Evolutionary conservation across 2,797 vertebrate species (phyloP).

Genomic region (Periophthalmus magnuspinnatus): DNA sequence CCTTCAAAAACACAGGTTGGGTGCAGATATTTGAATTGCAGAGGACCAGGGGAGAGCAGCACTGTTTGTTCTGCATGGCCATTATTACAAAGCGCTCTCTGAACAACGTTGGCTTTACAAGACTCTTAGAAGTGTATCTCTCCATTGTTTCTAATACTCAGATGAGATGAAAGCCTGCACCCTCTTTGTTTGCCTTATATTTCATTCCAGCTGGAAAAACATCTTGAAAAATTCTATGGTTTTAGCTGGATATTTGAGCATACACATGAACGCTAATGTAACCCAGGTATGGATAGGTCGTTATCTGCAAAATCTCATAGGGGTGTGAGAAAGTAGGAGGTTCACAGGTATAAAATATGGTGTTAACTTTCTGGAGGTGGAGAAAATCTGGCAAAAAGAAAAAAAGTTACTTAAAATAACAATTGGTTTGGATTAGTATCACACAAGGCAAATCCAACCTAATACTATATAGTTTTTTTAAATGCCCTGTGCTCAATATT

Average conservation of each 20-base stretch:
- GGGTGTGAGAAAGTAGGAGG: not conserved
- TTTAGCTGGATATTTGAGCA: slow-evolving; percentile 15
- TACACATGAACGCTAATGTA: slow-evolving; percentile 11
- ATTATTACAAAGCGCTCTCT: not conserved
- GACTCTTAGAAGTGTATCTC: not conserved
- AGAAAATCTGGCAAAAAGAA: not conserved
- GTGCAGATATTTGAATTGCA: not conserved
- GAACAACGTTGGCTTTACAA: not conserved
- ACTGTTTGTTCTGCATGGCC: slow-evolving; percentile 2
- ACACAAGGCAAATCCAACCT: too few relatives aligned
- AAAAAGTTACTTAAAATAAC: not conserved
- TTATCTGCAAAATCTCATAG: slow-evolving; percentile 2
- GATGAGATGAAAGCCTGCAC: not conserved
- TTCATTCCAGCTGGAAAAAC: slow-evolving; percentile 20
- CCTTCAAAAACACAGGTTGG: slow-evolving; percentile 20
- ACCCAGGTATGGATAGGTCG: slow-evolving; percentile 30
- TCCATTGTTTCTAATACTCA: slow-evolving; percentile 4
- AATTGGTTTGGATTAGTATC: not conserved
- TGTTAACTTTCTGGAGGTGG: not conserved
- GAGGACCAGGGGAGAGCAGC: not conserved
- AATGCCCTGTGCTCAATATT: too few relatives aligned
- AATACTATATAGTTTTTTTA: too few relatives aligned
- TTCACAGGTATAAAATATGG: too few relatives aligned
- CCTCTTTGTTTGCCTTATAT: slow-evolving; percentile 6
- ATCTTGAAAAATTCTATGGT: not conserved